These are phyloP conservation scores for Girardinichthys multiradiatus DNA, from an alignment of 2,113 vertebrate genomes.

Conservation along the genomic window DNA sequence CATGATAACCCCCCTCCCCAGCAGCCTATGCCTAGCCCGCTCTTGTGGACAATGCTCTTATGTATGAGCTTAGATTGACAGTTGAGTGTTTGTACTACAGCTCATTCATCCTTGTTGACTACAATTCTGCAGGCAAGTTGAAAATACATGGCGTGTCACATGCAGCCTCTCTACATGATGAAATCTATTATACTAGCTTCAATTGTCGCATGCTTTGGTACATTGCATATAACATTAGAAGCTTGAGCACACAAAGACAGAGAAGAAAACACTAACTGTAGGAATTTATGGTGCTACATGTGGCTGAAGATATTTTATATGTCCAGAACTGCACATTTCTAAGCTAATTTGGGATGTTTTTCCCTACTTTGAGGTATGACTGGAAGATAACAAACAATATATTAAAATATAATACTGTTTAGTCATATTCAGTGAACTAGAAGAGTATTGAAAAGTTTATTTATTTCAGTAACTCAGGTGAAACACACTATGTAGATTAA, in stretches of 20 bases:
- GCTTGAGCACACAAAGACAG: constrained; percentile 22
- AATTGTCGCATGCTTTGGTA: constrained; percentile 24
- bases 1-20: constrained; percentile 31
- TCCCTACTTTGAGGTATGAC: no score
- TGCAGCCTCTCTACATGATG: constrained; percentile 39
- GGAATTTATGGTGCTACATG: constrained; percentile 24
- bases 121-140: constrained; percentile 57
- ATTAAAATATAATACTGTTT: no score
- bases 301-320: constrained; percentile 5
- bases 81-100: constrained; percentile 65
- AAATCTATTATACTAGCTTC: constrained; percentile 43
- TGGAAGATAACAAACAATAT: no score
- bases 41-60: constrained; percentile 59
- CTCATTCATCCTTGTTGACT: constrained; percentile 72
- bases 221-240: constrained; percentile 33
- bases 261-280: constrained; percentile 28
- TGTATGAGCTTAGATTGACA: constrained; percentile 71
- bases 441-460: no score
- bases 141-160: constrained; percentile 60
- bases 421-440: no score
- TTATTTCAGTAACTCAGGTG: no score
- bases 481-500: no score
- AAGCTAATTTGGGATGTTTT: no score
- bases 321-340: constrained; percentile 1
- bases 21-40: constrained; percentile 14